A percentile compares a stretch with the other conserved stretches of the same genome.
phyloP scores from a whole-genome alignment of 92 coral and sea anemone species.

The Epizoanthus ramosus region DNA sequence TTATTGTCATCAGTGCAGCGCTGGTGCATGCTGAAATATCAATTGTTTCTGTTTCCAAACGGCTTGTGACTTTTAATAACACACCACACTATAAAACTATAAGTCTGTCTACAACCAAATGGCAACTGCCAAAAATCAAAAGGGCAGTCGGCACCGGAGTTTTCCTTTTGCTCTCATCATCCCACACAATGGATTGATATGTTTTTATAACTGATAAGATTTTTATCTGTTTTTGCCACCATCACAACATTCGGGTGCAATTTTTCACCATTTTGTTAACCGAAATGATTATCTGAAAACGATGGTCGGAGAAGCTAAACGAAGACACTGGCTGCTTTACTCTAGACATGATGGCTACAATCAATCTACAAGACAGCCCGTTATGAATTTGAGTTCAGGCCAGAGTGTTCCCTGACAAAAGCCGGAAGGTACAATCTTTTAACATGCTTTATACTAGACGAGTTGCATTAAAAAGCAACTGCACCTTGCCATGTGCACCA shows the following conservation, averaged over 20 bases:
- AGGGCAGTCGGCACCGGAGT: conserved; percentile 1
- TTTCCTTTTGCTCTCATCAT: conserved; percentile 4
- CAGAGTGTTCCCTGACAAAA: conserved; percentile 34
- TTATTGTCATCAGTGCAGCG: conserved; percentile 9
- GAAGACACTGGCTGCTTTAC: not conserved
- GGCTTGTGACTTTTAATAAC: not conserved
- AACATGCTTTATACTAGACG: conserved; percentile 23
- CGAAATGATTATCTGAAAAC: not conserved
- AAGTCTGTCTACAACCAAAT: not conserved
- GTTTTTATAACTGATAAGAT: not conserved
- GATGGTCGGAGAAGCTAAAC: not conserved
- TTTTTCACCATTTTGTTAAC: too few species aligned
- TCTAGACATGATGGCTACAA: conserved; percentile 23
- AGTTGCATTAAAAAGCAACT: conserved; percentile 22
- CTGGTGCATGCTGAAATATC: conserved; percentile 3
- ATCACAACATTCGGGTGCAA: too few species aligned
- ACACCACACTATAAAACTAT: not conserved
- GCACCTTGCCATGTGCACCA: not conserved
- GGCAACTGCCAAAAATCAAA: not conserved
- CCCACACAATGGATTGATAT: not conserved
- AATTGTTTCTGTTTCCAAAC: conserved; percentile 7
- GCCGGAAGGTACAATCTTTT: conserved; percentile 40
- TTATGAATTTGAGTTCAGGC: conserved; percentile 40
- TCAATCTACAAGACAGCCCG: conserved; percentile 16
- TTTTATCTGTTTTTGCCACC: too few species aligned